Conservation (phyloP, 2,888 invertebrate species). For the Micropterix aruncella region DNA sequence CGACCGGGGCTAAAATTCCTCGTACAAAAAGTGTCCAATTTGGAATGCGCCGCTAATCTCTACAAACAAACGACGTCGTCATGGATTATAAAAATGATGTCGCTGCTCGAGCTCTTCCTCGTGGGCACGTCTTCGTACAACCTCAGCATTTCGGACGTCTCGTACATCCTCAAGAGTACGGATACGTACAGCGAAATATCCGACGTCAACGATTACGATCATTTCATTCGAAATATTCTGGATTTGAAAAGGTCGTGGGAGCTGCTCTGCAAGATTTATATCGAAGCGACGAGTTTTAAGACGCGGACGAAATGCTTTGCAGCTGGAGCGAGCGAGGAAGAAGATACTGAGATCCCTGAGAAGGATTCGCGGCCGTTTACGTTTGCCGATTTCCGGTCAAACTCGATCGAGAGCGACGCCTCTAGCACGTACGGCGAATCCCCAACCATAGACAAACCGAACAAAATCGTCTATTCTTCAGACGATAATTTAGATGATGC, state of each 20-base stretch:
- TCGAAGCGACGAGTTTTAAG: conserved; percentile 12
- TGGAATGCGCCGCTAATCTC: conserved; percentile 77
- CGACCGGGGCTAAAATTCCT: conserved; percentile 88
- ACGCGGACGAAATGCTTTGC: background rate
- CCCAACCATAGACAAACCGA: background rate
- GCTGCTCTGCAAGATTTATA: conserved; percentile 40
- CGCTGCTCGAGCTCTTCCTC: conserved; percentile 73
- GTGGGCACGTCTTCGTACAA: conserved; percentile 52
- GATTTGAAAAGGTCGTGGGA: conserved; percentile 49
- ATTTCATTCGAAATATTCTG: conserved; percentile 43
- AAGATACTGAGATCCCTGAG: conserved; percentile 10
- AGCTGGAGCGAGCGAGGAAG: conserved; percentile 8
- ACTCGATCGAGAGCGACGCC: conserved; percentile 17
- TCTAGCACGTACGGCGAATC: background rate
- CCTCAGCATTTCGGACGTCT: conserved; percentile 44
- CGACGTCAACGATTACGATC: conserved; percentile 36
- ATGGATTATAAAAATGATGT: conserved; percentile 79
- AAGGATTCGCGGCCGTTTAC: conserved; percentile 28
- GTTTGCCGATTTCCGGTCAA: conserved; percentile 40
- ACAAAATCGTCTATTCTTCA: background rate
- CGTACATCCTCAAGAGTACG: conserved; percentile 45
- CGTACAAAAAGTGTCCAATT: conserved; percentile 81
- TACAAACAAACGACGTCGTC: conserved; percentile 87
- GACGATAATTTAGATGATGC: conserved; percentile 10
- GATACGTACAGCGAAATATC: conserved; percentile 29